These are phyloP conservation scores for Muscidifurax raptorellus DNA, from an alignment of 1,140 invertebrate species.

Conservation along the genomic window DNA sequence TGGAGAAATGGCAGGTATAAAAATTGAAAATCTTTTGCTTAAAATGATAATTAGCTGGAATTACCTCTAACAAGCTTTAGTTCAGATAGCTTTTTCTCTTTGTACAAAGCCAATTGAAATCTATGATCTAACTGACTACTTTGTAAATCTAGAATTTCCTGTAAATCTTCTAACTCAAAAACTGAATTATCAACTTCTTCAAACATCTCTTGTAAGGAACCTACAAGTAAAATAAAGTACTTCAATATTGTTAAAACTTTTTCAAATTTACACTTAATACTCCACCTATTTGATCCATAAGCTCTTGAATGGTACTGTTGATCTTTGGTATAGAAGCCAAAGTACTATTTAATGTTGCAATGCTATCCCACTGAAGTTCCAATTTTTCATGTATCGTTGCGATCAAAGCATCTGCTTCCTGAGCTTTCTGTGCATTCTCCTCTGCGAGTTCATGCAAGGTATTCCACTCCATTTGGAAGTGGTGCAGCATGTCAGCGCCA, in stretches of 20 bases:
- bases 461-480: constrained; percentile 81
- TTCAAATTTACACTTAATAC: background rate
- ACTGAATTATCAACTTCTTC: constrained; percentile 80
- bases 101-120: constrained; percentile 80
- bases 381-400: constrained; percentile 76
- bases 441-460: constrained; percentile 80
- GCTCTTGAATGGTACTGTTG: constrained; percentile 76
- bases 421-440: constrained; percentile 78
- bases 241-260: background rate
- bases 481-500: constrained; percentile 77
- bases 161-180: constrained; percentile 79
- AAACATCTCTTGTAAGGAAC: constrained; percentile 78
- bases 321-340: constrained; percentile 78
- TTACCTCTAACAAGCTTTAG: constrained; percentile 78
- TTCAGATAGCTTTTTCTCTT: constrained; percentile 79
- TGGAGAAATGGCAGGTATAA: background rate
- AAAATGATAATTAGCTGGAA: background rate
- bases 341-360: constrained; percentile 75
- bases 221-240: constrained; percentile 64
- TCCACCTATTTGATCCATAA: constrained; percentile 79
- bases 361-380: constrained; percentile 75
- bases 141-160: constrained; percentile 81
- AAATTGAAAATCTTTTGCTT: background rate
- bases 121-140: constrained; percentile 79
- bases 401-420: constrained; percentile 78